A percentile compares a stretch with the other conserved stretches of the same genome.
Evolutionary conservation across 2,888 invertebrate genomes (phyloP).

Genomic region (Lacanobia wlatinum): DNA sequence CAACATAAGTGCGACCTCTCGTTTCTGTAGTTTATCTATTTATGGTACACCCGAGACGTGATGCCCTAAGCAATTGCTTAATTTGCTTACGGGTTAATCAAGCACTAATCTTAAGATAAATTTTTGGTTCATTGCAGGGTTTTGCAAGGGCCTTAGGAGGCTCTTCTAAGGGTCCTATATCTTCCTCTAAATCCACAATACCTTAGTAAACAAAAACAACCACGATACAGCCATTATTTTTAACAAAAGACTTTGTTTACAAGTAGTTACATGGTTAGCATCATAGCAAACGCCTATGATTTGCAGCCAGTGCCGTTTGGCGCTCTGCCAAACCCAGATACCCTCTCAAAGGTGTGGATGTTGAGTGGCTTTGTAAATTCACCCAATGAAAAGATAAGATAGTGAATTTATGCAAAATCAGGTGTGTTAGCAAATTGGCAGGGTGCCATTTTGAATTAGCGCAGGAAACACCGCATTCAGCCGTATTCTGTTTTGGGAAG

Average conservation of each 20-base stretch:
- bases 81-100: too few relatives aligned
- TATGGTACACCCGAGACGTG: too few relatives aligned
- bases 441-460: constrained; percentile 57
- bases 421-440: constrained; percentile 65
- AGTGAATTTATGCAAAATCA: constrained; percentile 66
- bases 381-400: constrained; percentile 70
- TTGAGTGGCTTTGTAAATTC: constrained; percentile 65
- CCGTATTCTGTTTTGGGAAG: constrained; percentile 21
- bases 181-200: not conserved
- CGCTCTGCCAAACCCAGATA: constrained; percentile 66
- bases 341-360: constrained; percentile 60
- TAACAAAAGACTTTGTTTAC: constrained; percentile 67
- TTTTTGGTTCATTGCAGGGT: too few relatives aligned
- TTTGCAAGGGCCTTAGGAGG: too few relatives aligned
- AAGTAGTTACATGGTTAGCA: constrained; percentile 62
- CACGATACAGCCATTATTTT: constrained; percentile 4
- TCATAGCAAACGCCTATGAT: constrained; percentile 63
- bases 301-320: constrained; percentile 68
- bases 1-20: too few relatives aligned
- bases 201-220: constrained; percentile 5
- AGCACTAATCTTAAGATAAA: too few relatives aligned
- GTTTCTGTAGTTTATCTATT: too few relatives aligned
- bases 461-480: constrained; percentile 15
- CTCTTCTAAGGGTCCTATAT: not conserved
- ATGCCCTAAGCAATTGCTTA: too few relatives aligned